These are phyloP conservation scores for Guaruba guarouba DNA, from an alignment of 2,113 vertebrate genomes.

Conservation along the genomic window DNA sequence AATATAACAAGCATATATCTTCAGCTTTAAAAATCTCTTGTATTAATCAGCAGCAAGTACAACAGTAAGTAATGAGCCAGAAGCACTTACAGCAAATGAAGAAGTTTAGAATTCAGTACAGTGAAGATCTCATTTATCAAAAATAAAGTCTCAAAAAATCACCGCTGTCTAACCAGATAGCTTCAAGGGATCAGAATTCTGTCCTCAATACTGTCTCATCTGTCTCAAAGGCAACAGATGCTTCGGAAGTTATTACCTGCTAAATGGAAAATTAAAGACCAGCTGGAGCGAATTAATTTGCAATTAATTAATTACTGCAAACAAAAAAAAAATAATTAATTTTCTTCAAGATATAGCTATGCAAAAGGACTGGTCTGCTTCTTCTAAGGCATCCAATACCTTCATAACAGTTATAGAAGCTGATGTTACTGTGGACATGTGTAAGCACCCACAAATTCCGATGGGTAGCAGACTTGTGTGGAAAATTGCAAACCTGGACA, in stretches of 20 bases:
- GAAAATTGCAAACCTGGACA: neutral
- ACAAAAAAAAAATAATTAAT: conserved; percentile 72
- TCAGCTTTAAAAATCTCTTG: conserved; percentile 57
- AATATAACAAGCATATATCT: conserved; percentile 57
- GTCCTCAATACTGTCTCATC: conserved; percentile 40
- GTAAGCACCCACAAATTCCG: neutral
- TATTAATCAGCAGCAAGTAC: conserved; percentile 65
- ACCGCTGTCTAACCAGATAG: conserved; percentile 30
- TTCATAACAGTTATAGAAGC: neutral
- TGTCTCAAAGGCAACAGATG: conserved; percentile 68
- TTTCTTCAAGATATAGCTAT: conserved; percentile 45
- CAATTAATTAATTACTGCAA: conserved; percentile 70
- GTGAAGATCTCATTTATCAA: conserved; percentile 1
- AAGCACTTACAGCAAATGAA: conserved; percentile 4
- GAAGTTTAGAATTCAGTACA: conserved; percentile 23
- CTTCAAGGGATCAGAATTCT: conserved; percentile 14
- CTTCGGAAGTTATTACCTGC: conserved; percentile 70
- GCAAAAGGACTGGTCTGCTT: neutral
- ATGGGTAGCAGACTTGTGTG: neutral
- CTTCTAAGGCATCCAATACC: neutral
- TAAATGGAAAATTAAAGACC: conserved; percentile 73
- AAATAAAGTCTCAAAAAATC: neutral
- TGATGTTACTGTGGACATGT: neutral
- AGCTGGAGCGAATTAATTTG: conserved; percentile 79
- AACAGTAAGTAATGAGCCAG: conserved; percentile 53